Conservation (phyloP, 92 coral and sea anemone species). For the Desmophyllum pertusum region DNA sequence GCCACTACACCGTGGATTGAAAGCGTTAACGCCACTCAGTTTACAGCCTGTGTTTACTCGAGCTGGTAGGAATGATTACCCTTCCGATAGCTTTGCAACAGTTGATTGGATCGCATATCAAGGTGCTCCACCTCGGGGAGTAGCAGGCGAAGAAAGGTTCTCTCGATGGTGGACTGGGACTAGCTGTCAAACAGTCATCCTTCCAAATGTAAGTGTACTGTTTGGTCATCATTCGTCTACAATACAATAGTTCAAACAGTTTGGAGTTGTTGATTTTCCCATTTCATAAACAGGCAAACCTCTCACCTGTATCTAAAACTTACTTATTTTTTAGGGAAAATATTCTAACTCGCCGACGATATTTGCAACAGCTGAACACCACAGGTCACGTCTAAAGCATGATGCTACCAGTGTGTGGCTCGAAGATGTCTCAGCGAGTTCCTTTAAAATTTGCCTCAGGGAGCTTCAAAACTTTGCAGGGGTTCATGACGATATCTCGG, state of each 20-base stretch:
- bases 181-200: conserved; percentile 14
- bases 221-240: too few species aligned
- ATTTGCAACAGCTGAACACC: conserved; percentile 24
- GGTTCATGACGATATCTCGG: conserved; percentile 39
- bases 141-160: conserved; percentile 27
- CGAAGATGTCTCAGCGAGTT: conserved; percentile 52
- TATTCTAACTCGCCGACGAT: not conserved
- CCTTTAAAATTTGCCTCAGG: conserved; percentile 61
- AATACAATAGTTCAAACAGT: too few species aligned
- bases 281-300: too few species aligned
- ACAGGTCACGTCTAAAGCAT: conserved; percentile 46
- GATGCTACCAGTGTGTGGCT: conserved; percentile 60
- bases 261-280: too few species aligned
- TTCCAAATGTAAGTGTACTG: conserved; percentile 27
- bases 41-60: too few species aligned
- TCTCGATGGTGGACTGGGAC: conserved; percentile 53
- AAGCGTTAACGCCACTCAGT: too few species aligned
- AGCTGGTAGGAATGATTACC: too few species aligned
- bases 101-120: too few species aligned
- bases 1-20: too few species aligned
- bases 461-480: conserved; percentile 64
- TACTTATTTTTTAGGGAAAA: not conserved
- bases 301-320: not conserved
- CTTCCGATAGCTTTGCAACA: too few species aligned
- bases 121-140: conserved; percentile 44